A percentile compares a stretch with the other conserved stretches of the same genome.
Evolutionary conservation across 2,113 vertebrate genomes (phyloP).

Genomic region (Pontoporia blainvillei): DNA sequence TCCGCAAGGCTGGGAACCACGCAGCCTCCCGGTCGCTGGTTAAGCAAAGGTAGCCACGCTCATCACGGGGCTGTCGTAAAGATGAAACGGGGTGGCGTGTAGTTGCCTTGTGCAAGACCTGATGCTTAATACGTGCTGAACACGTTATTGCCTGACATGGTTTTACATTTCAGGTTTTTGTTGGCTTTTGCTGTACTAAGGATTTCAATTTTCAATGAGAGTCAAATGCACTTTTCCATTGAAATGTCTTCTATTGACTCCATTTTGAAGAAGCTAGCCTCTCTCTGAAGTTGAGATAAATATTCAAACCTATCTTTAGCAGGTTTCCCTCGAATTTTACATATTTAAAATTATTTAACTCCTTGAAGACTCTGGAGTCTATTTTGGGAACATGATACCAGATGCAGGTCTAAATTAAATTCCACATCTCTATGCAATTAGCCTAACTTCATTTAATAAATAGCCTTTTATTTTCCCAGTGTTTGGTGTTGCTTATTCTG

Average conservation of each 20-base stretch:
- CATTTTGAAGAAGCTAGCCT: not conserved
- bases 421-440: not conserved
- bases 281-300: slow-evolving; percentile 1
- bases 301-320: slow-evolving; percentile 38
- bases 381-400: not conserved
- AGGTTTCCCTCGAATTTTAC: not conserved
- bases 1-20: fast-evolving
- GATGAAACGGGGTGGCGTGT: fast-evolving
- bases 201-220: not conserved
- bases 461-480: not conserved
- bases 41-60: fast-evolving
- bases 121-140: not conserved
- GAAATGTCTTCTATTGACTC: not conserved
- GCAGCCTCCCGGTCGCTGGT: fast-evolving
- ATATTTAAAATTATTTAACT: not conserved
- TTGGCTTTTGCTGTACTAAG: not conserved
- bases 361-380: not conserved
- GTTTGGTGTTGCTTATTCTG: not conserved
- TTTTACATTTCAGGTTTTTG: not conserved
- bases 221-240: not conserved
- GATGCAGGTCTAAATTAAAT: not conserved
- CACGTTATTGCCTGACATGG: fast-evolving
- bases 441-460: not conserved
- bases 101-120: fast-evolving
- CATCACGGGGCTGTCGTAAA: fast-evolving